These are phyloP conservation scores for Podiceps cristatus DNA, from an alignment of 2,113 vertebrate genomes.

Conservation along the genomic window DNA sequence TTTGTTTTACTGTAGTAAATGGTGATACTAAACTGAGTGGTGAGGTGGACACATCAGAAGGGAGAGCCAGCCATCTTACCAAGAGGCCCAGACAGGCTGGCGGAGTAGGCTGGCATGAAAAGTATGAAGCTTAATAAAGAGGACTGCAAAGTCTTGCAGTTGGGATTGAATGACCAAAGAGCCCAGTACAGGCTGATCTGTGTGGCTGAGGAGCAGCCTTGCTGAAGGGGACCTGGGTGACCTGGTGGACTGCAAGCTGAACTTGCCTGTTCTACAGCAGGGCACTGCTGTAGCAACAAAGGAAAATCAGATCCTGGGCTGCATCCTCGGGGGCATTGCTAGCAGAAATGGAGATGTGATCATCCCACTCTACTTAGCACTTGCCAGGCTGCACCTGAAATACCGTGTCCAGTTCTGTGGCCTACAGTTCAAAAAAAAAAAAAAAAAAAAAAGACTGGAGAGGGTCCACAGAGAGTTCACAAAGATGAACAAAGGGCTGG, in stretches of 20 bases:
- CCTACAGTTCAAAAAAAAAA: not conserved
- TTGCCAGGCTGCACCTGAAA: not conserved
- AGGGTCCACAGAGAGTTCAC: not conserved
- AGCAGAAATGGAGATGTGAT: not conserved
- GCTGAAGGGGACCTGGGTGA: not conserved
- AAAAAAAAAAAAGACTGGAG: not conserved
- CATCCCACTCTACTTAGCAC: not conserved
- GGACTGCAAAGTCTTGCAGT: not conserved
- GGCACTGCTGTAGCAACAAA: rapidly evolving
- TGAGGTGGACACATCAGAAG: not conserved
- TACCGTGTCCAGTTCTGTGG: not conserved
- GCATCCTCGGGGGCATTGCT: not conserved
- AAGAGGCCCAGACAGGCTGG: not conserved
- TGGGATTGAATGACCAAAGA: not conserved
- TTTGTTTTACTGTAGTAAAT: not conserved
- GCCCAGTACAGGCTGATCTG: not conserved
- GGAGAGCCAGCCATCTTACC: not conserved
- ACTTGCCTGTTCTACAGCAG: not conserved
- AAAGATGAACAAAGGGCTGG: not conserved
- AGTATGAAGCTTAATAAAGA: not conserved
- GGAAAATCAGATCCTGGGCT: not conserved
- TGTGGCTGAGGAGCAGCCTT: not conserved
- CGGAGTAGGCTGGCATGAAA: not conserved
- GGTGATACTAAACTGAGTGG: not conserved
- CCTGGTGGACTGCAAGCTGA: not conserved